Evolutionary conservation across 2,113 vertebrate genomes (phyloP).

Genomic region (Phaetusa simplex): DNA sequence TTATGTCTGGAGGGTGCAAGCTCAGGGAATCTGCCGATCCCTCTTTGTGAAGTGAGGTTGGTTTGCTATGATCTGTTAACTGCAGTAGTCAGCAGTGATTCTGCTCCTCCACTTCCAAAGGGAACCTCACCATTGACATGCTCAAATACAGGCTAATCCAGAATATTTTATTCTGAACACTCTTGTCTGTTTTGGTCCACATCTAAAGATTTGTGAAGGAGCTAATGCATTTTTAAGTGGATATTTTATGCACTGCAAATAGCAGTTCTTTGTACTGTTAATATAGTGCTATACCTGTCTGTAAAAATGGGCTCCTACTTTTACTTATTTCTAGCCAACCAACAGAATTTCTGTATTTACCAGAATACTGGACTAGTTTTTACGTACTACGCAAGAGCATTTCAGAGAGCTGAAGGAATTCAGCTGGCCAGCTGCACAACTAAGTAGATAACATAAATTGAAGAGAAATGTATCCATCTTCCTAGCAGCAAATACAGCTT

Average conservation of each 20-base stretch:
- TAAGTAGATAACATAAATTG: background rate
- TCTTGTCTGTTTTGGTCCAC: background rate
- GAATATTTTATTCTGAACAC: background rate
- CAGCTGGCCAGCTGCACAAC: background rate
- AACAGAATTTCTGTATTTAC: background rate
- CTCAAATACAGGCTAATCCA: background rate
- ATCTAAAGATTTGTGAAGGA: background rate
- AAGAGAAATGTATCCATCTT: background rate
- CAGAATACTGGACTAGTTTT: background rate
- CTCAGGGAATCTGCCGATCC: background rate
- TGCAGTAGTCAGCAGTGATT: rapidly evolving
- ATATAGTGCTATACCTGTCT: background rate
- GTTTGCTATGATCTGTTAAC: background rate
- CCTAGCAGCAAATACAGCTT: background rate
- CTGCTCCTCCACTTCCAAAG: background rate
- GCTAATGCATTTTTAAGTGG: background rate
- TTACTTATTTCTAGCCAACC: background rate
- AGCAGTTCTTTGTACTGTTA: background rate
- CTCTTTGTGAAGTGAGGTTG: background rate
- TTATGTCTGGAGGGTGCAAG: background rate
- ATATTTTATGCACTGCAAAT: background rate
- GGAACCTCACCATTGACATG: background rate
- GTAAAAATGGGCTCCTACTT: background rate
- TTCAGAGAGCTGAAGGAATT: background rate
- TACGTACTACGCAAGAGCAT: background rate